Percentiles rank a stretch among this genome's conserved stretches.
Evolutionary conservation across 2,888 invertebrate genomes (phyloP).

Genomic region (Oxytorus armatus): DNA sequence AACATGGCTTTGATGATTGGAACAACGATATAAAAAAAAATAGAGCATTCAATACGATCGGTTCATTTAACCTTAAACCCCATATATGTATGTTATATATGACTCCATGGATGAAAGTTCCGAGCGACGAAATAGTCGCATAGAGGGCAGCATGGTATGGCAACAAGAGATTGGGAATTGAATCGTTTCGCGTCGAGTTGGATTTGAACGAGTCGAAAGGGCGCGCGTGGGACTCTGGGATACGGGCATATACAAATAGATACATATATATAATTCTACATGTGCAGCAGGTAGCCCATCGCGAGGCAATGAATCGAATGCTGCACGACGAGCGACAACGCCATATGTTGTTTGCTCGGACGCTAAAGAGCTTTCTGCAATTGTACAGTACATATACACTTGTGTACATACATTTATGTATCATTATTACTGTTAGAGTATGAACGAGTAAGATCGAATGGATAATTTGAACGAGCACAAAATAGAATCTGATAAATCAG

Average conservation of each 20-base stretch:
- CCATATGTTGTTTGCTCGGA: slow-evolving; percentile 77
- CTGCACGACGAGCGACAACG: slow-evolving; percentile 68
- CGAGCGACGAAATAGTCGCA: slow-evolving; percentile 19
- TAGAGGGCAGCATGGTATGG: slow-evolving; percentile 30
- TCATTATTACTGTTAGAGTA: neutral
- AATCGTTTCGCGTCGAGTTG: slow-evolving; percentile 69
- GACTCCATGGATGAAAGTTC: slow-evolving; percentile 20
- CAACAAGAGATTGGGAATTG: slow-evolving; percentile 58
- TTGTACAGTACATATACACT: slow-evolving; percentile 37
- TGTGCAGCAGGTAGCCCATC: slow-evolving; percentile 76
- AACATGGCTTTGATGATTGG: no score
- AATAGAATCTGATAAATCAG: neutral
- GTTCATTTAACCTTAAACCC: neutral
- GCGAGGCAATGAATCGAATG: slow-evolving; percentile 75
- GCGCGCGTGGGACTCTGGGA: slow-evolving; percentile 75
- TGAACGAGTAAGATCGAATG: slow-evolving; percentile 15
- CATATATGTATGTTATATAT: neutral
- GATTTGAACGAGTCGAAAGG: slow-evolving; percentile 51
- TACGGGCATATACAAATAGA: neutral
- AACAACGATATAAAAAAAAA: no score
- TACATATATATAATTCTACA: neutral
- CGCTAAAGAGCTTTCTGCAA: slow-evolving; percentile 75
- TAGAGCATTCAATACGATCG: no score
- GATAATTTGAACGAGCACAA: slow-evolving; percentile 8
- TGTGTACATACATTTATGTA: neutral